Percentiles rank a stretch among this genome's conserved stretches.
Conservation (phyloP, 2,797 vertebrate species). For the Crocodylus rhombifer region DNA sequence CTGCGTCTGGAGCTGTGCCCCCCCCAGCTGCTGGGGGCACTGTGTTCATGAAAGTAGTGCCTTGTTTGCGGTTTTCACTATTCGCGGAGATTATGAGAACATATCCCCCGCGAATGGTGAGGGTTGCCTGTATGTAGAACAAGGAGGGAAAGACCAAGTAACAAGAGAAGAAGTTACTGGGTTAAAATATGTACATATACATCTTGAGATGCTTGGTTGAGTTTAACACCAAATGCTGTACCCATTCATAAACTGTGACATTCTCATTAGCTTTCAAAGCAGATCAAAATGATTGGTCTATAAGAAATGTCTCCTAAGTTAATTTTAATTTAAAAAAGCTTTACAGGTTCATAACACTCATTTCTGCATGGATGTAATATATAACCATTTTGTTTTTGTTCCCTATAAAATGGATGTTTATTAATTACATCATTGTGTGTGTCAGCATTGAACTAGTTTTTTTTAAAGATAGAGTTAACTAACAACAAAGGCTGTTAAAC, state of each 20-base stretch:
- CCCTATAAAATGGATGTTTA: not conserved
- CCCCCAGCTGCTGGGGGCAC: no score
- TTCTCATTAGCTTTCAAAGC: not conserved
- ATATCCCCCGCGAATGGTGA: no score
- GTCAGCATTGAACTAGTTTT: not conserved
- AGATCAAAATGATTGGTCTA: not conserved
- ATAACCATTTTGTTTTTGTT: slow-evolving; percentile 8
- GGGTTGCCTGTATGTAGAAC: not conserved
- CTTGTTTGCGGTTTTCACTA: no score
- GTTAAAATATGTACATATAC: not conserved
- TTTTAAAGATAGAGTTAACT: not conserved
- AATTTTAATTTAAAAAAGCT: not conserved
- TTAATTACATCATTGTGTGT: fast-evolving
- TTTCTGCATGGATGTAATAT: not conserved
- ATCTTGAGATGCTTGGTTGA: not conserved
- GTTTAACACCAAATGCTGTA: not conserved
- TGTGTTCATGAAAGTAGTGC: no score
- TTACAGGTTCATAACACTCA: not conserved
- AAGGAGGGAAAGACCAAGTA: slow-evolving; percentile 1
- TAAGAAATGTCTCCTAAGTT: not conserved
- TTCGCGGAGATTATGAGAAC: no score
- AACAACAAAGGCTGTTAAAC: not conserved
- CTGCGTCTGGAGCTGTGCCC: no score
- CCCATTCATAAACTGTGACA: not conserved
- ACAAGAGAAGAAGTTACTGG: not conserved